phyloP scores from a whole-genome alignment of 2,797 vertebrate genomes.

The Tangara arthus region DNA sequence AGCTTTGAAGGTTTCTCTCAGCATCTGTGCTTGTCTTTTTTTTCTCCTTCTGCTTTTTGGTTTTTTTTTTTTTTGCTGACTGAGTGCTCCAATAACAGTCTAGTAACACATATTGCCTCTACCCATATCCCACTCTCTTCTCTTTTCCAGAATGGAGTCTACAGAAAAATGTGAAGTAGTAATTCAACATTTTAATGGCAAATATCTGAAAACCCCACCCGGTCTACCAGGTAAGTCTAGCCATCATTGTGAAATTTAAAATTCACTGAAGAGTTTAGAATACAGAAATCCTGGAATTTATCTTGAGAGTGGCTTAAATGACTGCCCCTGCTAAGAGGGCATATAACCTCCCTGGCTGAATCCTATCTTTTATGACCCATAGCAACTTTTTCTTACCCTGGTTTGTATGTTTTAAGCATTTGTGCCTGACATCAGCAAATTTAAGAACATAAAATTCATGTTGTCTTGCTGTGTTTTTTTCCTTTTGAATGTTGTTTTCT shows the following conservation, averaged over 20 bases:
- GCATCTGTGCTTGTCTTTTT: conserved; percentile 7
- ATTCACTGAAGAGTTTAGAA: background rate
- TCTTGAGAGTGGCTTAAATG: background rate
- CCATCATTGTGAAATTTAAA: background rate
- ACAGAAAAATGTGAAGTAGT: conserved; percentile 99
- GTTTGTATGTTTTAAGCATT: background rate
- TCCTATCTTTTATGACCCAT: background rate
- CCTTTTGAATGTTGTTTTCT: background rate
- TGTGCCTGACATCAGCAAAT: background rate
- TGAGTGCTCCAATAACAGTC: background rate
- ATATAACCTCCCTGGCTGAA: background rate
- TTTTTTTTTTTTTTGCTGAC: background rate
- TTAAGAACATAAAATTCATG: background rate
- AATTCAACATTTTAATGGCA: conserved; percentile 98
- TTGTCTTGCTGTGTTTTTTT: background rate
- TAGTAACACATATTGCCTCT: background rate
- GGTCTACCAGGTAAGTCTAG: conserved; percentile 90
- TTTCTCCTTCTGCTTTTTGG: background rate
- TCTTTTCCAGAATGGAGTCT: conserved; percentile 91
- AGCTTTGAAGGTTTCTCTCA: conserved; percentile 21
- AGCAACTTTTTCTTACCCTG: background rate
- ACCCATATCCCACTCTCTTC: conserved; percentile 6
- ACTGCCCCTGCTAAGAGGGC: background rate
- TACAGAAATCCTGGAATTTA: background rate
- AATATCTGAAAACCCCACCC: conserved; percentile 96